Evolutionary conservation across 2,797 vertebrate genomes (phyloP).

Genomic region (Muscicapa comitata): DNA sequence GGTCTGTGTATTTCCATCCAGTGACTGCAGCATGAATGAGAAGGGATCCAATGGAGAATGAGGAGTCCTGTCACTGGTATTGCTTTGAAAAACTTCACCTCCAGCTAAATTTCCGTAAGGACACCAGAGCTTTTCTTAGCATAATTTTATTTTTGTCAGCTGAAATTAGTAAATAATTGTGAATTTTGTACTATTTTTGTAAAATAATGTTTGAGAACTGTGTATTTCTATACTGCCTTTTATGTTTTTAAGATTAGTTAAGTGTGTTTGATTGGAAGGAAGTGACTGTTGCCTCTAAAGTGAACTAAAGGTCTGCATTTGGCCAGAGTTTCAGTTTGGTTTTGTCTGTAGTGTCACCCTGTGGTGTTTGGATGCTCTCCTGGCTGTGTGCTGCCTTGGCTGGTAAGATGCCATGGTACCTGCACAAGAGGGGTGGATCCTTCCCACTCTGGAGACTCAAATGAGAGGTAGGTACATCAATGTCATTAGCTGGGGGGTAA

Average conservation of each 20-base stretch:
- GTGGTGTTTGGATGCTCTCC: neutral
- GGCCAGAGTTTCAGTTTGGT: neutral
- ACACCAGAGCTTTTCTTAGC: neutral
- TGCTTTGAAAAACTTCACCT: neutral
- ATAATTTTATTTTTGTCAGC: neutral
- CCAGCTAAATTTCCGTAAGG: neutral
- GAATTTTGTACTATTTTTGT: neutral
- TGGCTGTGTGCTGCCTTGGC: neutral
- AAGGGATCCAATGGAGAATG: neutral
- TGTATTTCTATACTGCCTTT: neutral
- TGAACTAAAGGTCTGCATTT: neutral
- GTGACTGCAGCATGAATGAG: neutral
- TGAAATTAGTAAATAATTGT: neutral
- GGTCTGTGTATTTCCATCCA: neutral
- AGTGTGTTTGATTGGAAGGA: neutral
- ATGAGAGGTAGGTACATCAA: neutral
- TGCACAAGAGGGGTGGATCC: neutral
- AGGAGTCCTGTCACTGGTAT: neutral
- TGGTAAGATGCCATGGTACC: neutral
- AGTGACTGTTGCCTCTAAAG: neutral
- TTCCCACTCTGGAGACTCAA: neutral
- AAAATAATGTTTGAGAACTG: neutral
- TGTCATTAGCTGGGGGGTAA: neutral
- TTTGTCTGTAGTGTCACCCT: neutral
- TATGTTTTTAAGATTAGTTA: neutral